Evolutionary conservation across 2,797 vertebrate species (phyloP), one percentile per base, ranked within the genome.

Genomic region (Sebastes dallii): DNA sequence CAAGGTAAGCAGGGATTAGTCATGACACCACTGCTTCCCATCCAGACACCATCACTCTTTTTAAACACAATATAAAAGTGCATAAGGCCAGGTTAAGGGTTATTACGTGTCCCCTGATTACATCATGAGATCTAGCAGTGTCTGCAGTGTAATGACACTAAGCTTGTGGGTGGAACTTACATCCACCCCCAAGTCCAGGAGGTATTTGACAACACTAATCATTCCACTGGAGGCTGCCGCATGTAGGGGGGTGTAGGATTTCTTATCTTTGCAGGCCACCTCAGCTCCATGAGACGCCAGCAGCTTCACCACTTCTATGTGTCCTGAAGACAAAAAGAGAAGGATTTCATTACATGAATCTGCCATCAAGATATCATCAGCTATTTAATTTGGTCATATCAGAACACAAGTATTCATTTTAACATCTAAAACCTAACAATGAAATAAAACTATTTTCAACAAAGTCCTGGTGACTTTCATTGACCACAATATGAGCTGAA

Each of bases 251-350:
- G 97, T 98, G 60, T 99, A 99, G 0, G 97, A 97, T 87, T 98
- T 99, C 94, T 99, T 99, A 93, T 99, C 98, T 92, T 99, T 99
- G 91, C 99, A 99, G 25, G 96, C 96, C 82, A 99, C 97, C 94
- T 99, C 99, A 36, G 99, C 97, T 88, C 97, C 98, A 1, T 99
- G 97, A 64, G 97, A 96, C 72, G 97, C 97, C 4, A 99, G 96
- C 77, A 99, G 91, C 91, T 98, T 99, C 86, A 99, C 97, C 75
- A 99, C 99, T 93, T 99, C 99, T 89, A 97, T 97, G 91, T 99
- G 98, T 86, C 99, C 99, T 99, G 82, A 68, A 66, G 50, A 79
- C 8, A 65, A 30, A 75, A 46, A 78, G 3, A 78, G 6, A 66
- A 54, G 0, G 2, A 74, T 72, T 78, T 66, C 14, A 29, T 76